Evolutionary conservation across 2,113 vertebrate species (phyloP), one percentile per base, ranked within the genome.

Genomic region (Oncorhynchus tshawytscha): DNA sequence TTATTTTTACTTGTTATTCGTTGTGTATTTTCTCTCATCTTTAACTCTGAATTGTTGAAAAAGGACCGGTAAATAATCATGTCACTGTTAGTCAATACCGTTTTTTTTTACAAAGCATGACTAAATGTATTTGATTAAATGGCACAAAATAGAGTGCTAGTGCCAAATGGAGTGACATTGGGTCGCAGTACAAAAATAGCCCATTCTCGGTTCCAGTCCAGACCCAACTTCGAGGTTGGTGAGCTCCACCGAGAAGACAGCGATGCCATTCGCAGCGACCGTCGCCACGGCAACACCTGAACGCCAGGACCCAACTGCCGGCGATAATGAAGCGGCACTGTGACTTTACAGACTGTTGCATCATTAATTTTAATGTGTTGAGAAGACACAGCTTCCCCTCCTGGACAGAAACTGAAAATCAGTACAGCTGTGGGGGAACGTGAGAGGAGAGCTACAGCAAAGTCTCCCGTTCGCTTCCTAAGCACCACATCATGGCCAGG

Each of bases 61-160:
- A 39, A 39, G 8, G 39, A 9, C 39, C 8, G 0, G 2, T 39
- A 39, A 39, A 6, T 39, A 39, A 39, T 39, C 3, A 13, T 18
- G 5, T 6, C 39, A 39, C 8, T 39, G 39, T 9, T 45, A 45
- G 39, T 45, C 39, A 45, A 45, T 0, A 45, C 39, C 39, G 12
- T 9, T 45, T 45, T 2, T 2, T 2, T 45, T 45, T 11, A 45
- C 8, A 45, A 45, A 45, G 39, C 9, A 45, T 45, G 9, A 45
- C 9, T 12, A 45, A 45, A 45, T 45, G 1, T 0, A 45, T 45
- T 45, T 45, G 39, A 86, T 88, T 69, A 83, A 75, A 0, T 27
- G 78, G 77, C 81, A 76, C 80, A 84, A 85, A 87, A 91, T 74
- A 79, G 87, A 85, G 83, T 83, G 81, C 88, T 88, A 15, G 82